Evolutionary conservation across 2,797 vertebrate genomes (phyloP).

Genomic region (Monodelphis domestica): DNA sequence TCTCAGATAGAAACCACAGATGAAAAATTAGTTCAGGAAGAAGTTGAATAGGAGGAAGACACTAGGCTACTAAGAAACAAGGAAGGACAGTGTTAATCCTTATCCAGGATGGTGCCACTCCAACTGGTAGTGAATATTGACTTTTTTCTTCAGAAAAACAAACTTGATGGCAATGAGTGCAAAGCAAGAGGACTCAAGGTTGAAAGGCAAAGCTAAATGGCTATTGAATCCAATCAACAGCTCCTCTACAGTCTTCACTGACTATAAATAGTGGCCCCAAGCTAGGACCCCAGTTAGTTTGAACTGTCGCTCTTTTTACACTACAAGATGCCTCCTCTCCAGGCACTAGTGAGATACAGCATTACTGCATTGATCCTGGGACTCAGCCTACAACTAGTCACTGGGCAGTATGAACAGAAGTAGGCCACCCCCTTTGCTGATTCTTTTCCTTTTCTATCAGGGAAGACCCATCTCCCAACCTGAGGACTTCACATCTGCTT

Average conservation of each 20-base stretch:
- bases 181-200: not conserved
- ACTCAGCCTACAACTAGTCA: slow-evolving; percentile 59
- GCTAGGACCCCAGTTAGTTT: not conserved
- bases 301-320: not conserved
- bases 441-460: not conserved
- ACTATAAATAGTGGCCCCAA: slow-evolving; percentile 49
- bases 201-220: not conserved
- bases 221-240: slow-evolving; percentile 12
- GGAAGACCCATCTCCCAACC: not conserved
- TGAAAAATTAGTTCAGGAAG: not conserved
- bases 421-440: slow-evolving; percentile 16
- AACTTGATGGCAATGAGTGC: slow-evolving; percentile 56
- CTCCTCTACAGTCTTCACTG: slow-evolving; percentile 22
- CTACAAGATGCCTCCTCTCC: slow-evolving; percentile 40
- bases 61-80: slow-evolving; percentile 12
- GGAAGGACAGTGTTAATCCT: not conserved
- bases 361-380: slow-evolving; percentile 49
- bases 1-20: not conserved
- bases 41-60: not conserved
- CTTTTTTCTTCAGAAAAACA: slow-evolving; percentile 51
- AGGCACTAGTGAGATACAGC: slow-evolving; percentile 27
- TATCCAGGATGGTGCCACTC: not conserved
- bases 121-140: slow-evolving; percentile 26
- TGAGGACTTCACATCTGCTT: not conserved
- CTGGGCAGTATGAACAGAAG: slow-evolving; percentile 29